Evolutionary conservation across 2,113 vertebrate species (phyloP).

Genomic region (human): GRCh38 chr17:45354501-45355000

Average conservation of each 20-base stretch:
- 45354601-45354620: background rate
- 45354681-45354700: background rate
- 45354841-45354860: background rate
- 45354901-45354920: background rate
- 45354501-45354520: background rate
- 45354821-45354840: background rate
- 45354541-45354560: background rate
- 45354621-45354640: background rate
- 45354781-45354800: background rate
- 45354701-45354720: background rate
- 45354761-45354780: background rate
- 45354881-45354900: background rate
- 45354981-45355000: background rate
- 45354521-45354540: background rate
- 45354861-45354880: background rate
- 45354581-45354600: background rate
- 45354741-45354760: background rate
- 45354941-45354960: background rate
- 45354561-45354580: background rate
- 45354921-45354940: background rate
- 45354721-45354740: background rate
- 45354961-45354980: background rate
- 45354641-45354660: background rate
- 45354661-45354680: background rate
- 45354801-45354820: background rate